Evolutionary conservation across 2,888 invertebrate species (phyloP).

Genomic region (Nebria brevicollis): DNA sequence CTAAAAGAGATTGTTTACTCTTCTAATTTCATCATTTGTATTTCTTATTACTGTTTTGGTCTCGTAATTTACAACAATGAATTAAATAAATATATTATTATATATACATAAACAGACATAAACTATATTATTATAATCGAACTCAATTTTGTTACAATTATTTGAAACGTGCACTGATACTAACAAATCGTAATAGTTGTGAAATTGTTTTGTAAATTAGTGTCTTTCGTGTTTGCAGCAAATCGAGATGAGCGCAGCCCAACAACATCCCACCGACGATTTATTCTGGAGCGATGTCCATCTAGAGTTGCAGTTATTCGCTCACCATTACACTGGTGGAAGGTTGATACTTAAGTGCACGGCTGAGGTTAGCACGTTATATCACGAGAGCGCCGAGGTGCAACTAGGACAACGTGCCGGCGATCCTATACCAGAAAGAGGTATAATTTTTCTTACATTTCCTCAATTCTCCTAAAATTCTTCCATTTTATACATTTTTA

Average conservation of each 20-base stretch:
- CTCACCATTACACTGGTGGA: slow-evolving; percentile 70
- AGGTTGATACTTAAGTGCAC: slow-evolving; percentile 77
- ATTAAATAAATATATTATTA: too few relatives aligned
- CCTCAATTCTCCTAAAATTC: not conserved
- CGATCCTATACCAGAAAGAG: slow-evolving; percentile 83
- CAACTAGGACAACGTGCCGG: slow-evolving; percentile 76
- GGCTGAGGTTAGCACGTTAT: slow-evolving; percentile 75
- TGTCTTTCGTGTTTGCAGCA: slow-evolving; percentile 14
- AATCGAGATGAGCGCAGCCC: slow-evolving; percentile 35
- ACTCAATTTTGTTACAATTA: not conserved
- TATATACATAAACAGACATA: too few relatives aligned
- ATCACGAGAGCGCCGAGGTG: slow-evolving; percentile 74
- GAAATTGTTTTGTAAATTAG: not conserved
- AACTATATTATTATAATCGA: too few relatives aligned
- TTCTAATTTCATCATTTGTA: not conserved
- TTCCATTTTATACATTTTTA: not conserved
- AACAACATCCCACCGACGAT: slow-evolving; percentile 55
- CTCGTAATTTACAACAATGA: not conserved
- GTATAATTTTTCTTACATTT: slow-evolving; percentile 59
- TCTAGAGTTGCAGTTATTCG: slow-evolving; percentile 68
- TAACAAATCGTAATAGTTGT: not conserved
- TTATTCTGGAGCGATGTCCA: slow-evolving; percentile 69
- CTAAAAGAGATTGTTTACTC: not conserved
- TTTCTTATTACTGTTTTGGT: not conserved
- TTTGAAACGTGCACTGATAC: not conserved